Evolutionary conservation across 2,797 vertebrate species (phyloP).

Genomic region (Aeoliscus strigatus): DNA sequence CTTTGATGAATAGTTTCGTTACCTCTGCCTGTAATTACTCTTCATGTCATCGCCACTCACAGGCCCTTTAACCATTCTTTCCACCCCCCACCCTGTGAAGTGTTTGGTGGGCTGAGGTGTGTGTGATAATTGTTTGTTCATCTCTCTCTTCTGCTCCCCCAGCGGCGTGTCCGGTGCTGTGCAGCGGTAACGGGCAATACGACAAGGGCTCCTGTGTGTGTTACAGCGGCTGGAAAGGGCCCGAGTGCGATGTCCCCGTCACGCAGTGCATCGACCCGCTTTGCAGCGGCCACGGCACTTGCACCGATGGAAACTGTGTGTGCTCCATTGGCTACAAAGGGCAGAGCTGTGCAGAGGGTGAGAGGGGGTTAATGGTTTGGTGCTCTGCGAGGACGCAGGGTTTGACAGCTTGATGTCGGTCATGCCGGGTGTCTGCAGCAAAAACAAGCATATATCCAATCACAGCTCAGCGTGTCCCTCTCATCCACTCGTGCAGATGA

Average conservation of each 20-base stretch:
- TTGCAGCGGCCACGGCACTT: slow-evolving; percentile 91
- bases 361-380: slow-evolving; percentile 48
- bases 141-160: slow-evolving; percentile 25
- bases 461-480: slow-evolving; percentile 20
- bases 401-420: slow-evolving; percentile 11
- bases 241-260: slow-evolving; percentile 90
- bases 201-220: slow-evolving; percentile 95
- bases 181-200: slow-evolving; percentile 97
- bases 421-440: slow-evolving; percentile 9
- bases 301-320: slow-evolving; percentile 90
- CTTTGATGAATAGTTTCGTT: slow-evolving; percentile 80
- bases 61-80: slow-evolving; percentile 61
- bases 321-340: slow-evolving; percentile 95
- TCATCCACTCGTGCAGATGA: slow-evolving; percentile 46
- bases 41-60: slow-evolving; percentile 67
- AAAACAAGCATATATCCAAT: slow-evolving; percentile 25
- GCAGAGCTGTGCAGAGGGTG: slow-evolving; percentile 92
- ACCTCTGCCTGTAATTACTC: slow-evolving; percentile 77
- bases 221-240: slow-evolving; percentile 98
- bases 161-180: slow-evolving; percentile 96
- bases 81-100: slow-evolving; percentile 33
- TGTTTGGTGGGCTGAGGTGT: slow-evolving; percentile 15
- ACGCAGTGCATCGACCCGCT: slow-evolving; percentile 94
- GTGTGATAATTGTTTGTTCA: slow-evolving; percentile 31
- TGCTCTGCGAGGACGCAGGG: slow-evolving; percentile 1